Base-by-base conservation (phyloP, 2,888 invertebrate species). In the Trichopoda pennipes region DNA sequence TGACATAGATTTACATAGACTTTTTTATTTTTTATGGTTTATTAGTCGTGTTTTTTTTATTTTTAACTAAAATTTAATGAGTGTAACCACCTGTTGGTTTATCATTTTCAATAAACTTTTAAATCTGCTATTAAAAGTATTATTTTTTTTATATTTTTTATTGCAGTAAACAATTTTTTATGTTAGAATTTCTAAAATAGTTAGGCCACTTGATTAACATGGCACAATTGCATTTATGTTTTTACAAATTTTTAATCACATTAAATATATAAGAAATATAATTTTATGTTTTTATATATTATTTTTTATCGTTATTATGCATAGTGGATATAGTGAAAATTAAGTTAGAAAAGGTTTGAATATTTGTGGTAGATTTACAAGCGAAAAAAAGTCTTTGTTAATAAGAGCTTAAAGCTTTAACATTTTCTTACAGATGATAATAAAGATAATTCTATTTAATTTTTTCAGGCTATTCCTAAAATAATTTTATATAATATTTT, bases 1-100 rank as follows among this genome's bases (percentile, higher is more conserved):
- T 82, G 81, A 82, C 81, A 78, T 82, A 82, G 78, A 78, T 70
- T 79, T 73, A 44, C 61, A 73, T 55, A 79, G 79, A 79, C 79
- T 79, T 79, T 79, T 79, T 60, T 61, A 60, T 77, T 60, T 51
- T 38, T 64, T 69, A 53, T 47, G 35, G 23, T 72, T 76, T 35
- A 38, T 72, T 76, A 60, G 61, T 66, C 28, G 28, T 28, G 1
- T 28, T 28, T 28, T 28, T 28, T 6, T n/a, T 23, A 28, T 44
- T 23, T 66, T 61, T 21, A 47, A 55, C 14, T 53, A 38, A 72
- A 58, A 69, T 38, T 55, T 64, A 53, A 73, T 49, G 63, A 74
- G 64, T 49, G n/a, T 63, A 77, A 70, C 63, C 63, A 70, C 68
- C 56, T 73, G 58, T 73, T 63, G 73, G 81, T 73, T 81, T 68